A percentile compares a stretch with the other conserved stretches of the same genome.
phyloP scores from a whole-genome alignment of 2,797 vertebrate species.

The Serranus cabrilla region DNA sequence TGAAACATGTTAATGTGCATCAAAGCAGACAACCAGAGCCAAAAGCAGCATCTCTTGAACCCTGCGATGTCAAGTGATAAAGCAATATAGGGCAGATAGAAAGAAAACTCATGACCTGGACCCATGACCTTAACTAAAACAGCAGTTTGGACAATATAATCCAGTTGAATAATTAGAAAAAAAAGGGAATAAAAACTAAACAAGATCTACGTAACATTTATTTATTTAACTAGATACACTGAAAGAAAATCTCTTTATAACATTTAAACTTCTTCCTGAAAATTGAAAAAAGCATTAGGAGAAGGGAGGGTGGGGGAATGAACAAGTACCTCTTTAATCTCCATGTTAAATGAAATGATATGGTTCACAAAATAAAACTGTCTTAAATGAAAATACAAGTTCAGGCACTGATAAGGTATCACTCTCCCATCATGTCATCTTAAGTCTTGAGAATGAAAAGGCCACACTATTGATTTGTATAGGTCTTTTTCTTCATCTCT shows the following conservation, averaged over 20 bases:
- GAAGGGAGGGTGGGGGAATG: constrained; percentile 80
- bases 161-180: constrained; percentile 79
- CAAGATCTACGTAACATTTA: constrained; percentile 86
- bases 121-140: constrained; percentile 77
- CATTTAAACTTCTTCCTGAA: constrained; percentile 86
- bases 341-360: constrained; percentile 86
- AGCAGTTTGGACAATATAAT: constrained; percentile 84
- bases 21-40: constrained; percentile 68
- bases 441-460: constrained; percentile 91
- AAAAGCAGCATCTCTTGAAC: constrained; percentile 68
- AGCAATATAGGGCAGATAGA: constrained; percentile 67
- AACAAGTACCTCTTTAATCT: constrained; percentile 85
- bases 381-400: constrained; percentile 88
- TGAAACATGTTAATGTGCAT: constrained; percentile 75
- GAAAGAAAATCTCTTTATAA: constrained; percentile 84
- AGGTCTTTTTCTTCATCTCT: constrained; percentile 83
- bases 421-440: constrained; percentile 89
- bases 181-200: constrained; percentile 83
- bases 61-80: constrained; percentile 68
- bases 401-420: constrained; percentile 93
- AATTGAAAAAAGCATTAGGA: constrained; percentile 83
- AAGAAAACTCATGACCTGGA: constrained; percentile 71
- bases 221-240: constrained; percentile 87
- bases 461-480: constrained; percentile 91
- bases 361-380: constrained; percentile 86